Evolutionary conservation across 2,113 vertebrate species (phyloP), one percentile per base, ranked within the genome.

Genomic region (Oreochromis aureus): DNA sequence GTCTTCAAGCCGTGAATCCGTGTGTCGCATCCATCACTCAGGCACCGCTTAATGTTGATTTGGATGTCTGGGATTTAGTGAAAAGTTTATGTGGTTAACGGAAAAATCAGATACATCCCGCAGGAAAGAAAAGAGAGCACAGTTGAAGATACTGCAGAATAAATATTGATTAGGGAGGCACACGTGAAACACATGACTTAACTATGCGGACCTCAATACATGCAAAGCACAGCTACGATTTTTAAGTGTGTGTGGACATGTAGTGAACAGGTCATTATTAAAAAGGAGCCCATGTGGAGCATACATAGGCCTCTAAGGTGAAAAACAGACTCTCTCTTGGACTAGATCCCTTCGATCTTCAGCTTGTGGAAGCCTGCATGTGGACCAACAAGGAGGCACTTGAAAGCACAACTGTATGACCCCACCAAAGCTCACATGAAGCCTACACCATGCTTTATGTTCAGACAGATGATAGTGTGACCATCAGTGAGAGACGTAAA

Each of bases 11-110:
- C 99, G 8, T 98, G 98, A 92, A 99, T 98, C 22, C 99, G 97
- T 0, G 98, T 99, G 95, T 99, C 99, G 71, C 99, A 99, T 2
- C 99, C 99, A 44, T 99, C 98, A 1, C 98, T 99, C 86, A 99
- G 95, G 95, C 99, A 99, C 18, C 98, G 98, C 90, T 99, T 99
- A 93, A 99, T 98, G 95, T 99, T 99, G 87, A 99, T 99, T 96
- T 99, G 98, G 78, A 99, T 96, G 95, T 98, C 99, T 99, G 96
- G 59, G 27, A 12, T 91, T 90, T 41, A 54, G 81, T 44, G 46
- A 55, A 9, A 51, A 86, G 32, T 87, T 48, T 80, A 82, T 34
- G n/a, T 12, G 6, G 83, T 95, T 89, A 91, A 61, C n/a, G 81
- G 86, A 92, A 69, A 39, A 39, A n/a, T 66, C 61, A 13, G 34